These are phyloP conservation scores for Eudemis profundana DNA, from an alignment of 2,888 invertebrate genomes.

Conservation along the genomic window DNA sequence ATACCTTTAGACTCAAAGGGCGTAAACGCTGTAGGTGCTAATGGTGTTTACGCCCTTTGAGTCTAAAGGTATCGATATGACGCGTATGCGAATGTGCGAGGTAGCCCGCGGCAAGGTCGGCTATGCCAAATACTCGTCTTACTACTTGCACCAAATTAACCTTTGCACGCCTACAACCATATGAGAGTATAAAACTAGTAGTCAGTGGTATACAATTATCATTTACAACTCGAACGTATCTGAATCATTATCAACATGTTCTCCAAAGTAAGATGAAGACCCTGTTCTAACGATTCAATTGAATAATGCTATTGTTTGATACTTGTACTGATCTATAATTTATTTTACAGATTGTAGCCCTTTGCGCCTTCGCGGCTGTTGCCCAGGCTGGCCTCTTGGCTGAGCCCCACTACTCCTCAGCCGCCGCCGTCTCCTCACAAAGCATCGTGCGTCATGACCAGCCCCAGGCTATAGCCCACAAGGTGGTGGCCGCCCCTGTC, in stretches of 20 bases:
- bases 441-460: slow-evolving; percentile 54
- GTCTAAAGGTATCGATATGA: background rate
- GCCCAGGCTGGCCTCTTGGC: slow-evolving; percentile 42
- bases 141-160: slow-evolving; percentile 11
- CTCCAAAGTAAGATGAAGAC: slow-evolving; percentile 43
- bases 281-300: too few species aligned
- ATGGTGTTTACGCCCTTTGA: too few species aligned
- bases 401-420: slow-evolving; percentile 52
- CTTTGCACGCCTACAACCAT: slow-evolving; percentile 6
- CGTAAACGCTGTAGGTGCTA: too few species aligned
- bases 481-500: slow-evolving; percentile 45
- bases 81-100: background rate
- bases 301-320: too few species aligned
- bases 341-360: slow-evolving; percentile 59
- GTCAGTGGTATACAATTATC: background rate
- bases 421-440: slow-evolving; percentile 50
- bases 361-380: slow-evolving; percentile 15
- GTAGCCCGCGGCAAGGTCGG: slow-evolving; percentile 24
- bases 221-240: slow-evolving; percentile 42
- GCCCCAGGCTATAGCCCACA: slow-evolving; percentile 52
- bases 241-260: slow-evolving; percentile 39
- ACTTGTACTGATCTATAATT: too few species aligned
- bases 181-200: slow-evolving; percentile 16
- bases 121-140: slow-evolving; percentile 16
- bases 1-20: too few species aligned